Evolutionary conservation across 2,797 vertebrate species (phyloP).

Genomic region (Arctocebus calabarensis): DNA sequence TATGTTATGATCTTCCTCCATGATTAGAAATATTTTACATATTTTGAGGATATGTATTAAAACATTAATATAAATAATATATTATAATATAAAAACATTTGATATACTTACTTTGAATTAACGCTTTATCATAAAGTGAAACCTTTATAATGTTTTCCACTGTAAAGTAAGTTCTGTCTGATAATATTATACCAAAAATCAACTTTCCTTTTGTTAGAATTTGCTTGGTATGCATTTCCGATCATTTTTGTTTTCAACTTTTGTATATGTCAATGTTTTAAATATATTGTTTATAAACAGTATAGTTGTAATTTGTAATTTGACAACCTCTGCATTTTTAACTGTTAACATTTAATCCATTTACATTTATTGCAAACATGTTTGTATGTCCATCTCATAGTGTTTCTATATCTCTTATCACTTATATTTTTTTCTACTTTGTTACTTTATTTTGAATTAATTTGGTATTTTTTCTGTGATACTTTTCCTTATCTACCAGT

Average conservation of each 20-base stretch:
- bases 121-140: conserved; percentile 14
- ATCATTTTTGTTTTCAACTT: not conserved
- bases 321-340: not conserved
- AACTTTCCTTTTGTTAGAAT: conserved; percentile 26
- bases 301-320: not conserved
- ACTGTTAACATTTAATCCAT: not conserved
- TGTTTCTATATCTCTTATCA: not conserved
- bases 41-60: not conserved
- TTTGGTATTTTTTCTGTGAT: not conserved
- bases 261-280: conserved; percentile 3
- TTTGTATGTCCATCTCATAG: not conserved
- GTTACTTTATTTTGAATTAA: not conserved
- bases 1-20: not conserved
- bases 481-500: not conserved
- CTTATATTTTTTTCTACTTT: not conserved
- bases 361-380: not conserved
- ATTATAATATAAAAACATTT: conserved; percentile 32
- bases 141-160: not conserved
- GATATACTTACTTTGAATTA: conserved; percentile 32
- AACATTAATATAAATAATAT: no score
- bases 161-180: not conserved
- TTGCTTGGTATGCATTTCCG: not conserved
- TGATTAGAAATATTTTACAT: conserved; percentile 16
- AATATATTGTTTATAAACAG: conserved; percentile 1
- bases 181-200: not conserved